Conservation (phyloP, 2,113 vertebrate species). For the Excalfactoria chinensis region DNA sequence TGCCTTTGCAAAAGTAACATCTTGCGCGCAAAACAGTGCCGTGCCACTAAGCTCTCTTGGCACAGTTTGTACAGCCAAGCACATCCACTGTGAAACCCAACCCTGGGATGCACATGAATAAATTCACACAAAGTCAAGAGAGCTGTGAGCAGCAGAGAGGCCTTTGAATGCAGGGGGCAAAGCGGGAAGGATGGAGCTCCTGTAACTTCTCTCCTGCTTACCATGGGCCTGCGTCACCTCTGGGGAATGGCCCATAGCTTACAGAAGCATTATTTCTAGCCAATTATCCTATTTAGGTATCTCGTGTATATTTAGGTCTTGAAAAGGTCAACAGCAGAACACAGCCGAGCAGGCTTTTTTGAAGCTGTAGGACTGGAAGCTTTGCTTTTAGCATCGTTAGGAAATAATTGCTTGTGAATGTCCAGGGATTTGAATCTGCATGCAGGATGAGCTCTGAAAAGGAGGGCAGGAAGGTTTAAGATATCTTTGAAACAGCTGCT, state of each 20-base stretch:
- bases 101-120: conserved; percentile 54
- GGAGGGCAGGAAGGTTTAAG: conserved; percentile 44
- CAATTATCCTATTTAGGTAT: conserved; percentile 52
- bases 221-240: background rate
- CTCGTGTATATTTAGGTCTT: conserved; percentile 42
- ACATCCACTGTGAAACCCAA: conserved; percentile 51
- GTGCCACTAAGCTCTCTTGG: conserved; percentile 36
- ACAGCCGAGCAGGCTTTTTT: conserved; percentile 30
- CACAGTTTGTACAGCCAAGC: conserved; percentile 52
- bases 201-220: conserved; percentile 46
- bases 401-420: conserved; percentile 62
- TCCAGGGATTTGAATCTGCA: conserved; percentile 42
- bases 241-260: conserved; percentile 16
- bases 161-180: conserved; percentile 66
- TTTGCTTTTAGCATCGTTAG: conserved; percentile 60
- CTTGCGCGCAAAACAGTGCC: background rate
- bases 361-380: conserved; percentile 46
- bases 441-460: conserved; percentile 32
- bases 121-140: conserved; percentile 59
- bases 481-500: conserved; percentile 25
- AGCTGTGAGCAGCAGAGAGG: conserved; percentile 48
- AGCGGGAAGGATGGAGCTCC: conserved; percentile 65
- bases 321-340: conserved; percentile 52
- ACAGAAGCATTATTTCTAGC: background rate
- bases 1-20: conserved; percentile 4